Evolutionary conservation across 2,113 vertebrate species (phyloP).

Genomic region (Maccullochella peelii): DNA sequence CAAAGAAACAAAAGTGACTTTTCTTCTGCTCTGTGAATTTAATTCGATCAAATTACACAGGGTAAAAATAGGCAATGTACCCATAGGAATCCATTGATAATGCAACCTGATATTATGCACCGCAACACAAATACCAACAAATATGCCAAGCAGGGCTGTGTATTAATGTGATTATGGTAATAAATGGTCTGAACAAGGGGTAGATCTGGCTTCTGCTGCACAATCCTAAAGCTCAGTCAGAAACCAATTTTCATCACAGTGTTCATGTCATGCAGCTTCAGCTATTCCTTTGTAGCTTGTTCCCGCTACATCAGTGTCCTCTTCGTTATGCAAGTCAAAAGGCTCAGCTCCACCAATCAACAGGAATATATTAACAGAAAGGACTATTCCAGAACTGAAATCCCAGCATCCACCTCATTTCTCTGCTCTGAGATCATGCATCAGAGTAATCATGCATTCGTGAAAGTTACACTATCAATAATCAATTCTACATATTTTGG

Average conservation of each 20-base stretch:
- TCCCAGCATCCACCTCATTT: not conserved
- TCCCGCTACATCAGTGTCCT: constrained; percentile 13
- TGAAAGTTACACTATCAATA: not conserved
- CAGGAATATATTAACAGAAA: constrained; percentile 23
- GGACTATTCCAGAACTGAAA: constrained; percentile 6
- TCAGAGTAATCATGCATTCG: not conserved
- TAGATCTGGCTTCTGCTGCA: constrained; percentile 30
- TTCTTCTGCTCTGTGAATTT: constrained; percentile 35
- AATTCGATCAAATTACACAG: constrained; percentile 41
- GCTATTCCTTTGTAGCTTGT: constrained; percentile 21
- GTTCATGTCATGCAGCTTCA: constrained; percentile 50
- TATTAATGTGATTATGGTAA: constrained; percentile 36
- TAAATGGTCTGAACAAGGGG: constrained; percentile 39
- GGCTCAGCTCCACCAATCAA: constrained; percentile 22
- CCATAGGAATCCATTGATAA: constrained; percentile 30
- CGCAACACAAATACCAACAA: constrained; percentile 3
- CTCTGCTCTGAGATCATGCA: not conserved
- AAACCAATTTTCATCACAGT: constrained; percentile 47
- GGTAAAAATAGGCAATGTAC: not conserved
- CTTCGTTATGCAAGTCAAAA: constrained; percentile 38
- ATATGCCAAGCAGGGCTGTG: constrained; percentile 10
- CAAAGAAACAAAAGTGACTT: constrained; percentile 50
- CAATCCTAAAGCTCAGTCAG: constrained; percentile 33
- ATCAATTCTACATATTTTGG: not conserved
- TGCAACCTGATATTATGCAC: constrained; percentile 15